Base-by-base conservation (phyloP, 2,113 vertebrate species). In the Engystomops pustulosus region DNA sequence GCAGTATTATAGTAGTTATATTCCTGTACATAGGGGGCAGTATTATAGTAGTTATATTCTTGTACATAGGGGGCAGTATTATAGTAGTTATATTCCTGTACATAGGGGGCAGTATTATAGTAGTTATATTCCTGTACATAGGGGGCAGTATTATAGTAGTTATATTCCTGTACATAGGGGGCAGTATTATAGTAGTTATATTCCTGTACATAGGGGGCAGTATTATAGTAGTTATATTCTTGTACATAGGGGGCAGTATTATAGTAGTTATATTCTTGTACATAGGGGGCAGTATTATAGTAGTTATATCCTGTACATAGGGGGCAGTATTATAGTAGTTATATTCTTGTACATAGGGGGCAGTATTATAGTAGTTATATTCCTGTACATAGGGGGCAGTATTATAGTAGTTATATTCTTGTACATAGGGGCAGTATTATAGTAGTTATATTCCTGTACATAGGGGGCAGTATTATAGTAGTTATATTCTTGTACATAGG, bases 291-390 rank as follows among this genome's bases (percentile, higher is more conserved):
- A 60, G 58, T 60, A 60, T 60, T 25, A 25, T 60, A 60, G 58
- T 60, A 27, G 58, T 60, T 60, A 60, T 60, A 60, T 60, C 27
- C 25, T 25, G 20, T 25, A 58, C n/a, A 58, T 58, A 58, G 20
- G 58, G n/a, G 17, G 58, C 58, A 27, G 58, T 60, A 60, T 60
- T 60, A 60, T 60, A 60, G 58, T 60, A 60, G 58, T 60, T 60
- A 60, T 60, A 60, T 27, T 27, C 58, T 60, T 60, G 58, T 60
- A 60, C 4, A 60, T 60, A 49, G 47, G 47, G 15, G 47, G 47
- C 47, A 49, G 47, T 49, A 49, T 49, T 49, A 49, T 49, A 49
- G 47, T 49, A 49, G 44, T 47, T 47, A 47, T 47, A 47, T 47
- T 47, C 4, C 8, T n/a, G n/a, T n/a, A n/a, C n/a, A n/a, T n/a